Evolutionary conservation across 2,113 vertebrate genomes (phyloP).

Genomic region (Sinosuthora webbiana): DNA sequence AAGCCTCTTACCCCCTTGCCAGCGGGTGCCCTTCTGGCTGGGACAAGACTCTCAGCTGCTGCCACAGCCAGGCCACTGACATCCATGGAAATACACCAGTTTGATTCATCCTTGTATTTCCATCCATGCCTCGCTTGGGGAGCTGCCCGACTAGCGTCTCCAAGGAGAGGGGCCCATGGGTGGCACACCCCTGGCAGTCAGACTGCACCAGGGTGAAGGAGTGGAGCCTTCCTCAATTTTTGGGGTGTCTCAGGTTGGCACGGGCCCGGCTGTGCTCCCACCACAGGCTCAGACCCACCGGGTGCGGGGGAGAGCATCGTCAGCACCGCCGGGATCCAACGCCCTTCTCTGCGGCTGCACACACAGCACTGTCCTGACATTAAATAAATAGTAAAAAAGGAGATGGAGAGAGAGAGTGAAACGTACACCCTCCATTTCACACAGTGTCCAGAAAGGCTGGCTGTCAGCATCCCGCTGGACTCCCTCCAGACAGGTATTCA

Average conservation of each 20-base stretch:
- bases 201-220: neutral
- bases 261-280: accelerated
- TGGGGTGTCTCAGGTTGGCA: neutral
- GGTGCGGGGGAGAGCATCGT: accelerated
- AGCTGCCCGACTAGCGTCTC: accelerated
- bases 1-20: neutral
- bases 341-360: neutral
- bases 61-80: neutral
- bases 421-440: neutral
- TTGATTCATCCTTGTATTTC: neutral
- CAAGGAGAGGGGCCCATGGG: accelerated
- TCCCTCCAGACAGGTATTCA: constrained; percentile 49
- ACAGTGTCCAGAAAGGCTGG: constrained; percentile 18
- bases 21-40: neutral
- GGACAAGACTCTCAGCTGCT: neutral
- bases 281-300: accelerated
- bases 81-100: neutral
- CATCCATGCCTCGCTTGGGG: neutral
- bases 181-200: neutral
- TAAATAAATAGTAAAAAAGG: neutral
- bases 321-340: accelerated
- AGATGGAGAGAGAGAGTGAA: neutral
- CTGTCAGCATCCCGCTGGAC: neutral
- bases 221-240: neutral
- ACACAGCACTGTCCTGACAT: neutral